Evolutionary conservation across 2,113 vertebrate genomes (phyloP).

Genomic region (Mungos mungo): DNA sequence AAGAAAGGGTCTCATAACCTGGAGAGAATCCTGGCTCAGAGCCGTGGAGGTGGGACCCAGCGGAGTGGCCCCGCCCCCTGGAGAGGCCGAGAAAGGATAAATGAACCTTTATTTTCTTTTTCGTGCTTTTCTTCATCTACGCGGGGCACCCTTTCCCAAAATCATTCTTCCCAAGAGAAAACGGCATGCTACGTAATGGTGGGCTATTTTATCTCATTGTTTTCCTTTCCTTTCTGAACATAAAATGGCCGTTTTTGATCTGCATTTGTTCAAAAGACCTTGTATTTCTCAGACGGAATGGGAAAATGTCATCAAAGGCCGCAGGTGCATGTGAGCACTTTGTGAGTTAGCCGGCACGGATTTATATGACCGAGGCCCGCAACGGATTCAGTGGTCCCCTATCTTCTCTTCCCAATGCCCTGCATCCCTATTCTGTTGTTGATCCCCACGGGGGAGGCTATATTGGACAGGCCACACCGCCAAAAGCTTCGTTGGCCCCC

Average conservation of each 20-base stretch:
- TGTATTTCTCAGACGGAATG: not conserved
- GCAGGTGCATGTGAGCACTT: too few relatives aligned
- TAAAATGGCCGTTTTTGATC: not conserved
- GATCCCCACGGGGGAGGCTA: not conserved
- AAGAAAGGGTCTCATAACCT: not conserved
- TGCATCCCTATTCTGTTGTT: not conserved
- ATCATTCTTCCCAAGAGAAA: not conserved
- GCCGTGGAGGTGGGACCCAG: not conserved
- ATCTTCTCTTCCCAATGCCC: not conserved
- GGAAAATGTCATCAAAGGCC: slow-evolving; percentile 5
- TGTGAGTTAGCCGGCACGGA: not conserved
- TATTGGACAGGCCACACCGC: not conserved
- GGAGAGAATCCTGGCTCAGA: not conserved
- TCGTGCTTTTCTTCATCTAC: not conserved
- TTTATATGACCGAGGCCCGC: not conserved
- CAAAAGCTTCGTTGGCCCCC: not conserved
- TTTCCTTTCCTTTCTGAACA: slow-evolving; percentile 1
- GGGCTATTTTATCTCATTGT: not conserved
- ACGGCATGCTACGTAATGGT: not conserved
- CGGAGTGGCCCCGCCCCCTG: not conserved
- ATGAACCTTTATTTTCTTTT: not conserved
- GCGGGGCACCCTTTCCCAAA: not conserved
- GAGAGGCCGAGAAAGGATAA: not conserved
- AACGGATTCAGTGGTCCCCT: not conserved
- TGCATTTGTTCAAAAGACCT: not conserved